A percentile compares a stretch with the other conserved stretches of the same genome.
Conservation (phyloP, 2,113 vertebrate species). For the Saccopteryx leptura region DNA sequence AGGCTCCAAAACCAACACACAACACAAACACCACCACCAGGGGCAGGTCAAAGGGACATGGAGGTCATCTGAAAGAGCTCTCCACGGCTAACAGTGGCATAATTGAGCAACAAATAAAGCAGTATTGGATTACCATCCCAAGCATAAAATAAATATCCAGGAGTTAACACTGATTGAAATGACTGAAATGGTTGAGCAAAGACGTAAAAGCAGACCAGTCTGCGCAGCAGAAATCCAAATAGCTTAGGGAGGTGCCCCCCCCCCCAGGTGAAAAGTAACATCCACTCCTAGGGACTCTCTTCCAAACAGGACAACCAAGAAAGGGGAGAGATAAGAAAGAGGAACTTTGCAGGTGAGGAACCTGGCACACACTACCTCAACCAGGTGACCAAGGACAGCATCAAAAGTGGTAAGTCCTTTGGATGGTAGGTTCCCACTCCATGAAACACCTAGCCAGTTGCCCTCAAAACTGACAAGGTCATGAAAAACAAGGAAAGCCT, state of each 20-base stretch:
- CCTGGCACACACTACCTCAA: too few relatives aligned
- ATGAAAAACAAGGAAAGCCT: not conserved
- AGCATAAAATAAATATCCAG: not conserved
- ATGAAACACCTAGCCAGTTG: not conserved
- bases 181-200: not conserved
- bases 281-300: not conserved
- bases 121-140: not conserved
- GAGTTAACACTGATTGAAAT: not conserved
- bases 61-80: not conserved
- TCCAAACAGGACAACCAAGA: not conserved
- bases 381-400: not conserved
- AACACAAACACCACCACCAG: accelerated
- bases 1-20: not conserved
- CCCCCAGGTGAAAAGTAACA: not conserved
- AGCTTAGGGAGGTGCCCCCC: accelerated
- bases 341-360: not conserved
- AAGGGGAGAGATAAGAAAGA: not conserved
- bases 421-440: accelerated
- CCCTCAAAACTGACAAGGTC: not conserved
- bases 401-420: accelerated
- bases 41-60: not conserved
- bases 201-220: too few relatives aligned
- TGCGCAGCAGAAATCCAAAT: not conserved
- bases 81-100: not conserved
- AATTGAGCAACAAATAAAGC: not conserved